Conservation (phyloP, 2,113 vertebrate species). For the Haliaeetus leucogaster region DNA sequence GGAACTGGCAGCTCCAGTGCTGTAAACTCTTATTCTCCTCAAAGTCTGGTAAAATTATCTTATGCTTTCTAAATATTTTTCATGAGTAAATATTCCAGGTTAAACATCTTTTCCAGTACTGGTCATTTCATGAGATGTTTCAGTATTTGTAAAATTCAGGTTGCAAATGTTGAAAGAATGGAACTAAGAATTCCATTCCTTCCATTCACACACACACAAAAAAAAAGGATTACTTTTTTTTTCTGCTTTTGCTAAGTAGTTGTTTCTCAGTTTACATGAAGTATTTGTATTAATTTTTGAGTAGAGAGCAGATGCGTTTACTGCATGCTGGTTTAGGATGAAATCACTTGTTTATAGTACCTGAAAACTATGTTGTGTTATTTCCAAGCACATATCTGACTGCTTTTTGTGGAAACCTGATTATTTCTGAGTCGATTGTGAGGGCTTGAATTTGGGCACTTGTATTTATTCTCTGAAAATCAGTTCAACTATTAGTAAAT, state of each 20-base stretch:
- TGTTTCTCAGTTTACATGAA: not conserved
- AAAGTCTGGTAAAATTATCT: constrained; percentile 75
- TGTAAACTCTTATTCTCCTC: constrained; percentile 82
- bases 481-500: not conserved
- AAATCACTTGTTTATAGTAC: not conserved
- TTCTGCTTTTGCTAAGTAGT: not conserved
- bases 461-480: not conserved
- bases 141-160: not conserved
- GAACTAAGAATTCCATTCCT: not conserved
- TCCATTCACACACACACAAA: not conserved
- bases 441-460: not conserved
- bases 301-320: not conserved
- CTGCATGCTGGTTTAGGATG: not conserved
- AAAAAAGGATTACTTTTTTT: no score
- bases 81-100: not conserved
- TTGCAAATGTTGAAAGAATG: not conserved
- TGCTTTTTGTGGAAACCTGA: constrained; percentile 30
- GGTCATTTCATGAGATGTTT: not conserved
- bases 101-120: not conserved
- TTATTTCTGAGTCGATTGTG: constrained; percentile 14
- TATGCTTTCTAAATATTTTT: not conserved
- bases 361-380: constrained; percentile 31
- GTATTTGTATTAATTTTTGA: not conserved
- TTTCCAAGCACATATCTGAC: constrained; percentile 62
- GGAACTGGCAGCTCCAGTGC: constrained; percentile 77